Base-by-base conservation (phyloP, 2,797 vertebrate genomes). In the Eulemur rubriventer region DNA sequence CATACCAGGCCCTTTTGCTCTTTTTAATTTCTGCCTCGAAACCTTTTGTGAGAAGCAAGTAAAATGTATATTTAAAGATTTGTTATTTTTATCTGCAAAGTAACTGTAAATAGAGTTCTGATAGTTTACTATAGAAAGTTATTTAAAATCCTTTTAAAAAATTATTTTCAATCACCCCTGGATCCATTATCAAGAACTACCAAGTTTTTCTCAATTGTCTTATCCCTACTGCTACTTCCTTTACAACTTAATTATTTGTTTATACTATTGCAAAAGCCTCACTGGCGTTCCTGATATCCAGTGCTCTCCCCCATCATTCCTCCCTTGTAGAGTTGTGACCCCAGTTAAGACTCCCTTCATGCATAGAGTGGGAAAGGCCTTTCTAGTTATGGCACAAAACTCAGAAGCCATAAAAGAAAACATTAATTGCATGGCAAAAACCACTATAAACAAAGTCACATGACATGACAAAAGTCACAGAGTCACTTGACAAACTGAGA, bases 1-100 rank as follows among this genome's bases (percentile, higher is more conserved):
- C 65, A 35, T 18, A n/a, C 17, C 20, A 20, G 65, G 16, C 65
- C 76, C n/a, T 70, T 84, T 89, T 79, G 7, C 50, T 82, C 13
- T 84, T 75, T 70, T 67, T 35, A 63, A 76, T 28, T 80, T 57
- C 13, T n/a, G 52, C 26, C 20, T 92, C 46, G 50, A n/a, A 52
- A 86, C 18, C 22, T 59, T 88, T 94, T 67, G 26, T 78, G 59
- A 95, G 70, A 96, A 90, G 30, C 81, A 63, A 75, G 30, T 50
- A 67, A 52, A 76, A 46, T 65, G 11, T n/a, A 22, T 59, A 13
- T 80, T 59, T 85, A 69, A 50, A 26, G 59, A 38, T 96, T 78
- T 88, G 28, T 82, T 90, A 28, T 55, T 83, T 90, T 63, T 79
- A 67, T 46, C 16, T 91, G 57, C 43, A 73, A 61, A 96, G 17